Percentiles rank a stretch among this genome's conserved stretches.
Conservation (phyloP, 2,888 invertebrate genomes). For the Agrotis puta region DNA sequence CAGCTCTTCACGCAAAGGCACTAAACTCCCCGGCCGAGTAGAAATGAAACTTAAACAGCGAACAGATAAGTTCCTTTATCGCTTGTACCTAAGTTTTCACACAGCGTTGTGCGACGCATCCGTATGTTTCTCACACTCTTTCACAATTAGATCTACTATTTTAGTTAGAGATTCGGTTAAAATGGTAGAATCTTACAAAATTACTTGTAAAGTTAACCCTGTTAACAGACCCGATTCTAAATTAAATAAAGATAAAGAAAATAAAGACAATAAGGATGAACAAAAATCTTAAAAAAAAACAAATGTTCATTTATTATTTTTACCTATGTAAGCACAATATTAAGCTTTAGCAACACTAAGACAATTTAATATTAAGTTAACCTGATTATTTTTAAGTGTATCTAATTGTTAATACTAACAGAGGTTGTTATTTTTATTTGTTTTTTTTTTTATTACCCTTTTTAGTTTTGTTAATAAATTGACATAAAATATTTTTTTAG, state of each 20-base stretch:
- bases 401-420: slow-evolving; percentile 53
- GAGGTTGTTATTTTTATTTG: slow-evolving; percentile 59
- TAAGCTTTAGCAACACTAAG: slow-evolving; percentile 37
- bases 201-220: slow-evolving; percentile 88
- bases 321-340: slow-evolving; percentile 46
- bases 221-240: slow-evolving; percentile 72
- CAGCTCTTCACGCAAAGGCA: slow-evolving; percentile 79
- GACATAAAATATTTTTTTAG: slow-evolving; percentile 49
- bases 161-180: slow-evolving; percentile 87
- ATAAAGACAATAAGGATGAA: slow-evolving; percentile 27
- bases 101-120: slow-evolving; percentile 83
- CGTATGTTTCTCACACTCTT: slow-evolving; percentile 84
- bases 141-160: slow-evolving; percentile 85
- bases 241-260: slow-evolving; percentile 17
- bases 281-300: slow-evolving; percentile 38
- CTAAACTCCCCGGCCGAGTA: slow-evolving; percentile 83
- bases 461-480: slow-evolving; percentile 52
- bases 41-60: slow-evolving; percentile 86
- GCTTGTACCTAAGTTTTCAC: slow-evolving; percentile 85
- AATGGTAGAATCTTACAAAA: slow-evolving; percentile 87
- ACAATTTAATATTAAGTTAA: slow-evolving; percentile 64
- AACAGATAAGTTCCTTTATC: slow-evolving; percentile 86
- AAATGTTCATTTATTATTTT: neutral
- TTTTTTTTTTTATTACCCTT: slow-evolving; percentile 41
- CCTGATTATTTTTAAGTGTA: slow-evolving; percentile 67